Conservation (phyloP, 2,797 vertebrate genomes). For the Gallinago stenura region DNA sequence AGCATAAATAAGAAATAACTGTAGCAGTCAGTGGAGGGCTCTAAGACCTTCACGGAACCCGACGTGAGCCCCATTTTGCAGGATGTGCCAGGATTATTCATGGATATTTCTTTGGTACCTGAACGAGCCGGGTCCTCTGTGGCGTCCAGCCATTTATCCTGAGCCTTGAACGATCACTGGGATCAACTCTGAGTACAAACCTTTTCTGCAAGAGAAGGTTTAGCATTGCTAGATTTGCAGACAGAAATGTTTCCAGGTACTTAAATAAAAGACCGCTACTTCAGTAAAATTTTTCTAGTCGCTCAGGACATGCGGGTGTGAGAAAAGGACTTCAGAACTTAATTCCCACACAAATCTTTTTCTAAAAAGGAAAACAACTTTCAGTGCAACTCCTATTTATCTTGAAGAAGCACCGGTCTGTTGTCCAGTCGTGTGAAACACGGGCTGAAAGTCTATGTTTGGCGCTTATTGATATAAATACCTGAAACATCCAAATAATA, state of each 20-base stretch:
- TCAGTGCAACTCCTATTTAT: not conserved
- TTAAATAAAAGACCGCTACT: not conserved
- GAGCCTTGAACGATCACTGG: not conserved
- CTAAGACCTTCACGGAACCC: not conserved
- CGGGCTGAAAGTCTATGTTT: not conserved
- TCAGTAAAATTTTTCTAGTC: not conserved
- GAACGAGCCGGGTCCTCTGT: not conserved
- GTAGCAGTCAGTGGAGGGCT: not conserved
- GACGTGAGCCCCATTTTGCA: not conserved
- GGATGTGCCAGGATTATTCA: not conserved
- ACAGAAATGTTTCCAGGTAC: not conserved
- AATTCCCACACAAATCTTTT: not conserved
- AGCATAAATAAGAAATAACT: constrained; percentile 8
- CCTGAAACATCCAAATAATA: not conserved
- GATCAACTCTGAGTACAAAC: not conserved
- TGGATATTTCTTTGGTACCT: not conserved
- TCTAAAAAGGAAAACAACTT: not conserved
- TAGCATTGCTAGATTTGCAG: not conserved
- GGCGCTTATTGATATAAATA: not conserved
- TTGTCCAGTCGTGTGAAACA: not conserved
- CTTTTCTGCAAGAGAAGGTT: not conserved
- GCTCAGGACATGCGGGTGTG: not conserved
- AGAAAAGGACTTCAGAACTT: not conserved
- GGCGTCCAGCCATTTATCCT: not conserved
- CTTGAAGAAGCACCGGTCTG: not conserved